Evolutionary conservation across 2,797 vertebrate genomes (phyloP).

Genomic region (Potorous gilbertii): DNA sequence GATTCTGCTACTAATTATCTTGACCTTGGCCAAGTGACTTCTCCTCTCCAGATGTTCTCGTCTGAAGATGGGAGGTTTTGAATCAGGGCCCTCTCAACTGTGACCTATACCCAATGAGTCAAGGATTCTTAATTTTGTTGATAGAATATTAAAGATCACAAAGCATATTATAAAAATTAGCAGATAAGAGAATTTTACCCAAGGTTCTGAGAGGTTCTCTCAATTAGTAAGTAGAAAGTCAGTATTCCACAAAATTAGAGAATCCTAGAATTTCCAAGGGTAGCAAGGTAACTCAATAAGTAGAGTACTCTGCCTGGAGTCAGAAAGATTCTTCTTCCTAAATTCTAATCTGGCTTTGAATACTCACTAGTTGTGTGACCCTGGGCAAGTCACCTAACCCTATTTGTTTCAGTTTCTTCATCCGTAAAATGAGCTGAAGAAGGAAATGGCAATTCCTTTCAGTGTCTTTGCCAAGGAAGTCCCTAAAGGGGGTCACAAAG

Average conservation of each 20-base stretch:
- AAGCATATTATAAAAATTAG: neutral
- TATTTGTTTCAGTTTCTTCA: neutral
- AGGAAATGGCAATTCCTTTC: neutral
- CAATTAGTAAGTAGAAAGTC: neutral
- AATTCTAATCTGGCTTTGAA: neutral
- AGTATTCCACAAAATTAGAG: neutral
- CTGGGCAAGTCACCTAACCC: neutral
- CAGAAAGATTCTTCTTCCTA: neutral
- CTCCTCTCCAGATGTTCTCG: neutral
- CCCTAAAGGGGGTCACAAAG: neutral
- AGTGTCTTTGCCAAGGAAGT: neutral
- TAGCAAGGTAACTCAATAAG: neutral
- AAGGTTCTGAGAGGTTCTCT: neutral
- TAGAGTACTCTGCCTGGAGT: neutral
- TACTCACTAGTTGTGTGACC: neutral
- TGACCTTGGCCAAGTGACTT: neutral
- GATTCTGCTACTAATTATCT: neutral
- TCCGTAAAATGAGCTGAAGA: neutral
- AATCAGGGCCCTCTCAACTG: neutral
- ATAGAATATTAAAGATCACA: neutral
- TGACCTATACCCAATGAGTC: neutral
- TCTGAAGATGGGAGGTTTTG: neutral
- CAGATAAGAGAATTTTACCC: neutral
- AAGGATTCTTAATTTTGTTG: neutral
- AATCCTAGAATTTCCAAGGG: neutral